Evolutionary conservation across 2,797 vertebrate species (phyloP), one percentile per base, ranked within the genome.

Genomic region (Nannoperca obscura): DNA sequence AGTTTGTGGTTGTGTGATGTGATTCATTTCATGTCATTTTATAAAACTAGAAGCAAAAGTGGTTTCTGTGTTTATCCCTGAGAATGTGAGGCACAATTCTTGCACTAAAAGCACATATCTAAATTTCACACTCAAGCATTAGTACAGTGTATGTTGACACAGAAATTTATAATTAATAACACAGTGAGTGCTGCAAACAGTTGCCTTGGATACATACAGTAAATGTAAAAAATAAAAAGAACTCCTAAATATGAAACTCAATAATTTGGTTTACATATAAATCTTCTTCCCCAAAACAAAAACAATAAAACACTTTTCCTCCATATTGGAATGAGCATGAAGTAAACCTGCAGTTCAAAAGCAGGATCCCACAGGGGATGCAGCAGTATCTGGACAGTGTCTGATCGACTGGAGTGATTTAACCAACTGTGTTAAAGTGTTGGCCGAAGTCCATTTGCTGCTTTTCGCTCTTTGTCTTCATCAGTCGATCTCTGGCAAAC

Each of bases 401-500:
- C 24, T 27, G 24, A 53, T 54, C 3, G 2, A 74, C 71, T 50
- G 50, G 11, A 30, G 5, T 19, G 50, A 55, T 63, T 60, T 55
- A 24, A 76, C 36, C 40, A 76, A 20, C 52, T 32, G 24, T 38
- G 57, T 36, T 36, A 8, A 36, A 50, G 27, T 36, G 60, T 59
- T 65, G 73, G 68, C 50, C 14, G 6, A 27, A 80, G 79, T 74
- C 66, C 27, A 15, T 64, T 80, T 27, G 19, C 40, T 47, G 47
- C n/a, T 34, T 36, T 46, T 24, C 20, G 6, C 14, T 32, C 54
- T 47, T 4, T 2, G 54, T 47, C 50, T 77, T 14, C 71, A 11
- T 94, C 81, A 95, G 85, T 95, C 92, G 0, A 87, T 15, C n/a
- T 85, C 93, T 0, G 98, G 98, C 93, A 98, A 97, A 63, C 98